phyloP scores from a whole-genome alignment of 2,113 vertebrate species.

The Myrmecophaga tridactyla region DNA sequence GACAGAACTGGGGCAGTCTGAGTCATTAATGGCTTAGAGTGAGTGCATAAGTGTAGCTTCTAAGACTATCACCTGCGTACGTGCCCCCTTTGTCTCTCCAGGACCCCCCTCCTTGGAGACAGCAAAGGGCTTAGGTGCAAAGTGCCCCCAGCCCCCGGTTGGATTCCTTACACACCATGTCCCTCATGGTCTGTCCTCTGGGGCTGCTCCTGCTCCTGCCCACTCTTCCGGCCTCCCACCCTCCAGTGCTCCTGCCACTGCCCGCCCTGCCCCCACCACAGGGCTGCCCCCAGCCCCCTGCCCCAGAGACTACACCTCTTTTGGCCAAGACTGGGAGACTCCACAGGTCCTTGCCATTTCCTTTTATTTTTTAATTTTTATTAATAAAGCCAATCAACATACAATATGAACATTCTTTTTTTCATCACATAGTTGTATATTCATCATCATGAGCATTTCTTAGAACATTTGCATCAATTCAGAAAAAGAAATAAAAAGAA shows the following conservation, averaged over 20 bases:
- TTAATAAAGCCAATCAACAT: too few relatives aligned
- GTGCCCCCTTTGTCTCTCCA: neutral
- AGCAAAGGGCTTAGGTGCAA: neutral
- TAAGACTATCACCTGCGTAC: accelerated
- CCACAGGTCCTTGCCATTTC: neutral
- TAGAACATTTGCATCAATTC: too few relatives aligned
- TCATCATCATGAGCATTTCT: too few relatives aligned
- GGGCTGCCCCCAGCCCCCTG: neutral
- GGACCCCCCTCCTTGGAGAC: neutral
- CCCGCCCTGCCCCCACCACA: neutral
- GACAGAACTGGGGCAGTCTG: accelerated
- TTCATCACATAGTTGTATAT: too few relatives aligned
- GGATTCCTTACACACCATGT: neutral
- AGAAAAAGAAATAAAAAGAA: too few relatives aligned
- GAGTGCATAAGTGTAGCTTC: accelerated
- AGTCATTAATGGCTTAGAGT: accelerated
- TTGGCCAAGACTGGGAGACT: neutral
- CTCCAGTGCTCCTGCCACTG: too few relatives aligned
- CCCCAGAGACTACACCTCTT: neutral
- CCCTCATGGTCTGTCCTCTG: neutral
- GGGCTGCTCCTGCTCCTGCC: too few relatives aligned
- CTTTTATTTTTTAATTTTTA: too few relatives aligned
- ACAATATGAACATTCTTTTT: too few relatives aligned
- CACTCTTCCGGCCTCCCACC: neutral
- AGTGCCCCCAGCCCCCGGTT: neutral